Base-by-base conservation (phyloP, 2,797 vertebrate species). In the Prionace glauca region DNA sequence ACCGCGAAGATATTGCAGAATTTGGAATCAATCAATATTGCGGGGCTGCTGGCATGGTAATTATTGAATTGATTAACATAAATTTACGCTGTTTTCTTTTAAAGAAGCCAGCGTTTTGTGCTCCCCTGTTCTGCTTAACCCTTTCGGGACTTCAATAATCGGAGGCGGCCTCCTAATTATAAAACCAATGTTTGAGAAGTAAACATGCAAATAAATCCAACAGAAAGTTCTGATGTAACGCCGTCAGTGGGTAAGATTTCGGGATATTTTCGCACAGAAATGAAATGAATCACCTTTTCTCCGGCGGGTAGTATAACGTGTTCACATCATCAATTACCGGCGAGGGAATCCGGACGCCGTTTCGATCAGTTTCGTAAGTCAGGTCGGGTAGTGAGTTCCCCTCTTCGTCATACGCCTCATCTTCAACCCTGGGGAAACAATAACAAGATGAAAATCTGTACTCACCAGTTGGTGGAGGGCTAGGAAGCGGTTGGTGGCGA, bases 351-450 rank as follows among this genome's bases (percentile, higher is more conserved):
- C 98, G 98, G 96, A 98, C 97, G 18, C 98, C 97, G 29, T 98
- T 97, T 94, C 98, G 98, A 86, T 98, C 98, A 50, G 97, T 97
- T 96, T 98, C 98, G 29, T 98, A 99, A 96, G 98, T 98, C 97
- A 98, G 97, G 96, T 98, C 98, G 41, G 97, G 98, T 96, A 99
- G 97, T 45, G 98, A 98, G 96, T 98, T 98, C n/a, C 98, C 99
- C 87, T 98, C 98, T 96, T 98, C 98, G 96, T 99, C 98, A 96
- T 99, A 99, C 95, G 98, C 97, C 96, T 98, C 98, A 96, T 98
- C 98, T 96, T 99, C 97, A 74, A 97, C 96, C 97, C 98, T 98
- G 96, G 95, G 11, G 45, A 95, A 96, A 81, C 96, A 95, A 96
- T 92, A 96, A 86, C 96, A 96, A 96, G 87, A 95, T 95, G 95